These are phyloP conservation scores for Drosophila neonasuta DNA, from an alignment of 2,888 invertebrate species.

Conservation along the genomic window DNA sequence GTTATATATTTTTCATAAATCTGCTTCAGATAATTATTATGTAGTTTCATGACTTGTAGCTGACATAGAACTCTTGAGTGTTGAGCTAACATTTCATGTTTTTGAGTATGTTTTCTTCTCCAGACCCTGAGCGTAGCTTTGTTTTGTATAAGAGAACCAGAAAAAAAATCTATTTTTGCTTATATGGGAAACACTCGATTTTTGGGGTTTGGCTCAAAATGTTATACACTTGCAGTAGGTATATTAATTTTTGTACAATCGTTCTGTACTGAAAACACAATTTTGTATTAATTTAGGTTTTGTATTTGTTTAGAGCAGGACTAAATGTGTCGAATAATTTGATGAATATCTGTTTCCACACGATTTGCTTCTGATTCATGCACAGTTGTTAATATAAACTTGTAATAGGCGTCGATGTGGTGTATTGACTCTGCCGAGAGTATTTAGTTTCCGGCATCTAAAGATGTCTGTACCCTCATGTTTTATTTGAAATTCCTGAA, in stretches of 20 bases:
- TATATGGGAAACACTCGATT: neutral
- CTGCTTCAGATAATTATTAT: neutral
- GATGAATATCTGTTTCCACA: neutral
- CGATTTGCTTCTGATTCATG: neutral
- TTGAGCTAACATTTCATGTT: neutral
- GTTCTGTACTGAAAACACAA: neutral
- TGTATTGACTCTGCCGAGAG: slow-evolving; percentile 20
- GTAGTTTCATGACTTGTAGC: neutral
- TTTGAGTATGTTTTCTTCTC: neutral
- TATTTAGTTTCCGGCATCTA: slow-evolving; percentile 25
- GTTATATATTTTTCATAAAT: neutral
- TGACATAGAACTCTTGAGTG: neutral
- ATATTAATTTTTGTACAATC: neutral
- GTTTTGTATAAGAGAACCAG: slow-evolving; percentile 2
- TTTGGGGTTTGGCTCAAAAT: neutral
- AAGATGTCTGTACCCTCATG: slow-evolving; percentile 6
- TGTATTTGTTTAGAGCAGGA: neutral
- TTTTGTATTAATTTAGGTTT: neutral
- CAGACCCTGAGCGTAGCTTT: neutral
- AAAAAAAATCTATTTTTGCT: neutral
- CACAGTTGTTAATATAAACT: neutral
- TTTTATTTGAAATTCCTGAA: slow-evolving; percentile 29
- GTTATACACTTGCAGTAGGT: neutral
- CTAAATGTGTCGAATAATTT: neutral
- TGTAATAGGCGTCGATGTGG: neutral